Evolutionary conservation across 2,888 invertebrate genomes (phyloP).

Genomic region (Theretra japonica): DNA sequence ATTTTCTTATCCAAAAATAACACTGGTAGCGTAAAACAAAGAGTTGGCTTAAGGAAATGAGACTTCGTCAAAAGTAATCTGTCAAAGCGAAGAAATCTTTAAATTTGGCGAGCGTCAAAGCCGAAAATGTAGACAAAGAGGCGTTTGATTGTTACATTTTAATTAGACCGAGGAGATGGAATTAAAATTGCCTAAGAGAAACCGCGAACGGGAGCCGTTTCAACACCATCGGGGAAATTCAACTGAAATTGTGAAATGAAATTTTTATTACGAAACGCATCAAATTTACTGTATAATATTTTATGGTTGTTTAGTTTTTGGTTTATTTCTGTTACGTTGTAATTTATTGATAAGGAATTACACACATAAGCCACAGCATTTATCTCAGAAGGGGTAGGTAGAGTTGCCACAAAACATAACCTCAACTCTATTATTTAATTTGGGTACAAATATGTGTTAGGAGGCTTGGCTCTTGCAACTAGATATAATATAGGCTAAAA

Average conservation of each 20-base stretch:
- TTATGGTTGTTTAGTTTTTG: not conserved
- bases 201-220: conserved; percentile 38
- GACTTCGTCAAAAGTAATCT: conserved; percentile 29
- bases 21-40: not conserved
- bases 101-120: conserved; percentile 34
- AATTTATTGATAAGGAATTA: not conserved
- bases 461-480: not conserved
- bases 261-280: conserved; percentile 29
- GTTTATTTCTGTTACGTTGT: not conserved
- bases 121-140: conserved; percentile 35
- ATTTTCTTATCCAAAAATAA: too few species aligned
- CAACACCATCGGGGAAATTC: conserved; percentile 32
- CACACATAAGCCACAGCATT: not conserved
- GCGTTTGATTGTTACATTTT: conserved; percentile 60
- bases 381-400: too few species aligned
- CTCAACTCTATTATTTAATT: not conserved
- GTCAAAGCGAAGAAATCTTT: conserved; percentile 26
- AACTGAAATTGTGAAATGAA: conserved; percentile 35
- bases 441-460: too few species aligned
- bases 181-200: conserved; percentile 56
- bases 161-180: conserved; percentile 58
- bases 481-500: too few species aligned
- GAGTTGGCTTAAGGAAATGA: not conserved
- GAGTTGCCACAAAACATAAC: too few species aligned
- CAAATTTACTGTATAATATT: not conserved